Percentiles rank a stretch among this genome's conserved stretches.
Evolutionary conservation across 2,888 invertebrate genomes (phyloP).

Genomic region (Ichneumoninae sp.): DNA sequence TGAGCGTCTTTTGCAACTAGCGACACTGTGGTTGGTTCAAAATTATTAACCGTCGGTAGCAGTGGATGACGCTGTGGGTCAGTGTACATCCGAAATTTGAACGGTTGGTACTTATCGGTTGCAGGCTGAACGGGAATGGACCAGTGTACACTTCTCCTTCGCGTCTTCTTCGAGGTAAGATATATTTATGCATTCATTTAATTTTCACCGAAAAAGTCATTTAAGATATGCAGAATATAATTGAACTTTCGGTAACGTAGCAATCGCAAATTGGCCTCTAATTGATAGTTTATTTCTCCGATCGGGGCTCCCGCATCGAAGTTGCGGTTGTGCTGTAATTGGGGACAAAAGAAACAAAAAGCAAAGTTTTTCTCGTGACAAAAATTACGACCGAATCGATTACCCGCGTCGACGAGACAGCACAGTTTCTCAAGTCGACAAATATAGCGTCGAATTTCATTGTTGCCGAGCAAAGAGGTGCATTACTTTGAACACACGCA

Average conservation of each 20-base stretch:
- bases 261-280: neutral
- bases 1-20: slow-evolving; percentile 10
- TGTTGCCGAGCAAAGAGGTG: slow-evolving; percentile 4
- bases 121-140: neutral
- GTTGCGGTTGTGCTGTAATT: neutral
- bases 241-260: neutral
- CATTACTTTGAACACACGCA: slow-evolving; percentile 52
- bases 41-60: neutral
- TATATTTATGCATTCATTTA: neutral
- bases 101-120: neutral
- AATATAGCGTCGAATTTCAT: slow-evolving; percentile 27
- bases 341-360: neutral
- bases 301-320: neutral
- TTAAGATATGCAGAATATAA: neutral
- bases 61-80: neutral
- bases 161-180: neutral
- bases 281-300: neutral
- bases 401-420: neutral
- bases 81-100: neutral
- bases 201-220: neutral
- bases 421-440: slow-evolving; percentile 35
- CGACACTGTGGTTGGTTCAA: neutral
- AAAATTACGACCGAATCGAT: slow-evolving; percentile 4
- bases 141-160: neutral
- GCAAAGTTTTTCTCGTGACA: neutral